These are phyloP conservation scores for Sebastes taczanowskii DNA, from an alignment of 2,797 vertebrate species.

Conservation along the genomic window DNA sequence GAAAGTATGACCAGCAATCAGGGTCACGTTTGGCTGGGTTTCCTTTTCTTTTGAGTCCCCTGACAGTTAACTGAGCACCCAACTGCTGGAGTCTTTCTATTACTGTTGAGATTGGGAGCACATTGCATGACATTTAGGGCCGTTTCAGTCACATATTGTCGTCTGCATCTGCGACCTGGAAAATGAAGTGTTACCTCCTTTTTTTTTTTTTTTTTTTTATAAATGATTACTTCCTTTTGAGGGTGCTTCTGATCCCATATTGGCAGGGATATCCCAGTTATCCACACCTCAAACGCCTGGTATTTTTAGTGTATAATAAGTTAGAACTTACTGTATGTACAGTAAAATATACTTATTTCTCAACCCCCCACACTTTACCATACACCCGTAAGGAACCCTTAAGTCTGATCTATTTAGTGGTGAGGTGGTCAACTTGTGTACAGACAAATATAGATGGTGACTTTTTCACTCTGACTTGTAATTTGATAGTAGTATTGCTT, in stretches of 20 bases:
- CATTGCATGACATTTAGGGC: background rate
- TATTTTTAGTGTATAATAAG: background rate
- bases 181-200: too few species aligned
- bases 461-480: slow-evolving; percentile 8
- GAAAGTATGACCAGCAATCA: background rate
- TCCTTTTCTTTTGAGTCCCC: background rate
- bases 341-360: background rate
- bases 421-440: slow-evolving; percentile 10
- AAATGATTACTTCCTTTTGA: background rate
- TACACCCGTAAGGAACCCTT: background rate
- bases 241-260: background rate
- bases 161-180: background rate
- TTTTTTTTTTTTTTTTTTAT: background rate
- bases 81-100: background rate
- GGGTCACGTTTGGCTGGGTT: background rate
- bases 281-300: background rate
- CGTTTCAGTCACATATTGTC: background rate
- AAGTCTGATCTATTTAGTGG: background rate
- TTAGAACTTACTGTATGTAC: background rate
- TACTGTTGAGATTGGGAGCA: background rate
- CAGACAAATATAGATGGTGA: slow-evolving; percentile 27
- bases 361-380: too few species aligned
- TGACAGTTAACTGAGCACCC: background rate
- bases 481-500: slow-evolving; percentile 4
- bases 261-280: background rate